Evolutionary conservation across 2,888 invertebrate species (phyloP), one percentile per base, ranked within the genome.

Genomic region (Stegana nigrithorax): DNA sequence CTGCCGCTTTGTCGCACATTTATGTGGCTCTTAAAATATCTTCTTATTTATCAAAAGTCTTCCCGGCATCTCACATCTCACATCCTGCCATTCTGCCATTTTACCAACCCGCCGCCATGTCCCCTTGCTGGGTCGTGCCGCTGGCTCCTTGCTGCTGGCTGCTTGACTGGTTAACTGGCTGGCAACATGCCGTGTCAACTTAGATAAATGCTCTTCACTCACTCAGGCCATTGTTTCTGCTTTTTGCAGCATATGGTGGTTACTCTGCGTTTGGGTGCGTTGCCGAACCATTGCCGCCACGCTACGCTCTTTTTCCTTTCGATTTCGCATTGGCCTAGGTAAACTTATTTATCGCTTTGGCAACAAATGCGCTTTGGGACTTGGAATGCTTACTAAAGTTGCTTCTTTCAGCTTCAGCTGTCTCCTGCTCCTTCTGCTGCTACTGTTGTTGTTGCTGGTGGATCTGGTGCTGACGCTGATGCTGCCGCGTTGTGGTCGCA

Each of bases 271-370:
- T 25, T 47, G n/a, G 25, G 47, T 23, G 47, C 25, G n/a, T 23
- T 47, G 47, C n/a, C 36, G 36, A n/a, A n/a, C n/a, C 36, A n/a
- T 36, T 21, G 14, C 44, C 19, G 19, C 19, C 5, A 7, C 8
- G 10, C 44, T 17, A 17, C 17, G 6, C 17, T 14, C 14, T 45
- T 6, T 42, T 70, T 56, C 62, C 57, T 21, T 66, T 32, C 19
- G 12, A 51, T 23, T 59, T 29, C 55, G 59, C 42, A 53, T 55
- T 45, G 29, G 44, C 36, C 23, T 60, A 59, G 63, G 66, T 68
- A 67, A 70, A 78, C 68, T 76, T 74, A 25, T 53, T 60, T 60
- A 53, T 53, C 60, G 53, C 53, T 70, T 68, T 63, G 65, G 66
- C 71, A 67, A 67, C 69, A 71, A 72, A 69, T 67, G 65, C 56